Evolutionary conservation across 2,113 vertebrate species (phyloP).

Genomic region (Arothron firmamentum): DNA sequence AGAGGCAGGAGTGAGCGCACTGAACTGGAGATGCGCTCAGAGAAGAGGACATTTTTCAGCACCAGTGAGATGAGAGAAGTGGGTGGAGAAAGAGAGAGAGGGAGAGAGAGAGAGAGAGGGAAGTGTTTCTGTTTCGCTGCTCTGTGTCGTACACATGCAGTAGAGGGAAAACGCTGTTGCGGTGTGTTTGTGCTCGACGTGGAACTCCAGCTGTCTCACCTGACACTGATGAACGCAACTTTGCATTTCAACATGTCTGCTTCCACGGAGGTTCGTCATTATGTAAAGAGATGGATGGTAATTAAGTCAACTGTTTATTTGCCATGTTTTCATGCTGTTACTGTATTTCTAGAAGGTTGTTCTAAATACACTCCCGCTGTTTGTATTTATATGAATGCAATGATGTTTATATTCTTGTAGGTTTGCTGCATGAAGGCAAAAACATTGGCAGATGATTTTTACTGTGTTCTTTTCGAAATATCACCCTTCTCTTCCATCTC

Average conservation of each 20-base stretch:
- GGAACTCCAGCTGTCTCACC: constrained; percentile 31
- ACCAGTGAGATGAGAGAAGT: constrained; percentile 55
- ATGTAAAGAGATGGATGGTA: neutral
- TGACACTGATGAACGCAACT: constrained; percentile 24
- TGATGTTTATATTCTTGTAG: neutral
- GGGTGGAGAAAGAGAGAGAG: constrained; percentile 55
- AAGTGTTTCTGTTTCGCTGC: constrained; percentile 25
- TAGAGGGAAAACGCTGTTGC: constrained; percentile 25
- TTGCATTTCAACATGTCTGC: constrained; percentile 23
- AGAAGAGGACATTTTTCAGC: constrained; percentile 64
- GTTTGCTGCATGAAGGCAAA: no score
- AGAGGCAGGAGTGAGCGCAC: constrained; percentile 23
- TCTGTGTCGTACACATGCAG: constrained; percentile 15
- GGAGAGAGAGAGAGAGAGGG: constrained; percentile 43
- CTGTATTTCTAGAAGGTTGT: no score
- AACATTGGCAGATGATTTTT: no score
- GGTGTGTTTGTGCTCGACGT: constrained; percentile 6
- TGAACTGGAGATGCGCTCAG: constrained; percentile 33
- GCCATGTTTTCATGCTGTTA: neutral
- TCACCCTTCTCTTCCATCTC: no score
- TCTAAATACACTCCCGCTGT: neutral
- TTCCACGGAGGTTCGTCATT: constrained; percentile 49
- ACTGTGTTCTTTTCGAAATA: no score
- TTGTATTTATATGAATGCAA: neutral
- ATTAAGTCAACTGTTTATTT: neutral